A percentile compares a stretch with the other conserved stretches of the same genome.
These are phyloP conservation scores for Acanthococcus lagerstroemiae DNA, from an alignment of 2,888 invertebrate species.

Conservation along the genomic window DNA sequence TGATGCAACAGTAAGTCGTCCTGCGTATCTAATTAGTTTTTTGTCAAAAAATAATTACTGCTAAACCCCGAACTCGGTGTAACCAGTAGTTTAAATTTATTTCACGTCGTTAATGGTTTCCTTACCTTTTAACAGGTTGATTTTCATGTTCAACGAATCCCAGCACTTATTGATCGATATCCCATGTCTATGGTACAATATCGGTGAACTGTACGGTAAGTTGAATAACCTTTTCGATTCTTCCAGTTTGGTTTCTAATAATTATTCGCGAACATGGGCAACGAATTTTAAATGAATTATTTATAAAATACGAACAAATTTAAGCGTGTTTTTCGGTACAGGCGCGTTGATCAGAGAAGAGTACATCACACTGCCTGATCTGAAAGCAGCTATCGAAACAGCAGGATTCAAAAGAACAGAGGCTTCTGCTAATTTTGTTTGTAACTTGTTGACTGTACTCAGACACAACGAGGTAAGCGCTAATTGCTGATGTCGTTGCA, in stretches of 20 bases:
- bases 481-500: neutral
- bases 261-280: neutral
- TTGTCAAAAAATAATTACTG: too few species aligned
- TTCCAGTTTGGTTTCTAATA: neutral
- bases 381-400: slow-evolving; percentile 20
- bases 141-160: slow-evolving; percentile 23
- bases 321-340: neutral
- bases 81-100: neutral
- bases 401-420: slow-evolving; percentile 17
- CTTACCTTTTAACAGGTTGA: slow-evolving; percentile 2
- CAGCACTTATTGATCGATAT: slow-evolving; percentile 18
- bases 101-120: neutral
- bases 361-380: slow-evolving; percentile 19
- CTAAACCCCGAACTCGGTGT: too few species aligned
- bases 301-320: neutral
- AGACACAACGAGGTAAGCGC: slow-evolving; percentile 18
- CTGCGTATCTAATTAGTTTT: neutral
- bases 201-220: slow-evolving; percentile 22
- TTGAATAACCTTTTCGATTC: neutral
- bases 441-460: slow-evolving; percentile 20
- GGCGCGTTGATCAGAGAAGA: slow-evolving; percentile 20
- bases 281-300: neutral
- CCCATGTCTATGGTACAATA: slow-evolving; percentile 17
- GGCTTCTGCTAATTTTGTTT: slow-evolving; percentile 16
- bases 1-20: slow-evolving; percentile 27